A percentile compares a stretch with the other conserved stretches of the same genome.
phyloP scores from a whole-genome alignment of 1,140 invertebrate genomes.

The Pinna nobilis region DNA sequence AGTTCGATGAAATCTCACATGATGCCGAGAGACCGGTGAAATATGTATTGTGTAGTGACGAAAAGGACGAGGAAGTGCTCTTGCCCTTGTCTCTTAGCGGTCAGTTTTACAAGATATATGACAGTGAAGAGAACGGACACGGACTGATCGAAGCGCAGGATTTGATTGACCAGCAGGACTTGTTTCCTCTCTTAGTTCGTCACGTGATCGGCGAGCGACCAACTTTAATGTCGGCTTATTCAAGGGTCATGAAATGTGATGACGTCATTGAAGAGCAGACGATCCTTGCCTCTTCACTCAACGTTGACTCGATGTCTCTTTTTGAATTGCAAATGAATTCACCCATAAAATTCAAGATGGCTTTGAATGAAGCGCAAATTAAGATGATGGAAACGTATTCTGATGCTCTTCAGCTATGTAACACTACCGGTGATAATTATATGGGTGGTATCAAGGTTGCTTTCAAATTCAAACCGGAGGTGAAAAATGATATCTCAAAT shows the following conservation, averaged over 20 bases:
- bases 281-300: constrained; percentile 31
- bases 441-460: constrained; percentile 40
- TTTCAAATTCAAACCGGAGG: constrained; percentile 1
- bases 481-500: not conserved
- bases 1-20: constrained; percentile 4
- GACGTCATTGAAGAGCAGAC: constrained; percentile 35
- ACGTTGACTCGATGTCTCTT: constrained; percentile 10
- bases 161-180: constrained; percentile 9
- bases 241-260: constrained; percentile 22
- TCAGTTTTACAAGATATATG: constrained; percentile 32
- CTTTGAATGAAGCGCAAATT: constrained; percentile 34
- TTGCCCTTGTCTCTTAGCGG: constrained; percentile 31
- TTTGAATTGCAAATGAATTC: constrained; percentile 39
- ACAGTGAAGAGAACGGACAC: not conserved
- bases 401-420: constrained; percentile 43
- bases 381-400: constrained; percentile 24
- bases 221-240: constrained; percentile 26
- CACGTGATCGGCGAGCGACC: constrained; percentile 40
- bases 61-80: constrained; percentile 40
- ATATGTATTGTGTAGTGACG: constrained; percentile 36
- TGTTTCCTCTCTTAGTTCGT: constrained; percentile 28
- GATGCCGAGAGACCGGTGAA: not conserved
- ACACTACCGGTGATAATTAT: constrained; percentile 41
- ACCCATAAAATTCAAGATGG: constrained; percentile 35
- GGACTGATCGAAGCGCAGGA: constrained; percentile 22